Evolutionary conservation across 2,888 invertebrate species (phyloP), one percentile per base, ranked within the genome.

Genomic region (Caradrina clavipalpis): DNA sequence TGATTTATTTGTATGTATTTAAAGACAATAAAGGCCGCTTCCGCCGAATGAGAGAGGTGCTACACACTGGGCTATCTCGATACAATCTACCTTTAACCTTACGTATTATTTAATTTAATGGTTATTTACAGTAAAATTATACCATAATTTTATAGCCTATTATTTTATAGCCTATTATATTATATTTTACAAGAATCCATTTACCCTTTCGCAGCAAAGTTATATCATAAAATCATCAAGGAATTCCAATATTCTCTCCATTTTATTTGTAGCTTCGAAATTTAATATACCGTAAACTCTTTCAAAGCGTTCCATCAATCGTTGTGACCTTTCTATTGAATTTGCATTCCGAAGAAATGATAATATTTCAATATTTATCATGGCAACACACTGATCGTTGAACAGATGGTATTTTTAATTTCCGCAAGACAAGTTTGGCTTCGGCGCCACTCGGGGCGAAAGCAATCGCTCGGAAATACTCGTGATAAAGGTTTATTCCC

Each of bases 391-490:
- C 64, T 69, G 79, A 77, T 75, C 67, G 55, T 2, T 76, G 79
- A 72, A 60, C 84, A 79, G 81, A 82, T 81, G 82, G 79, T 77
- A 82, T 80, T 85, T 84, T 84, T 83, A 83, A 84, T 84, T 84
- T 84, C 83, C 79, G 80, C 73, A 69, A 51, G 64, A 69, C 58
- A 78, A 73, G 67, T 69, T 69, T 50, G 72, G 61, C 58, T 45
- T 62, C 69, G 60, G 53, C 61, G 65, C 26, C 54, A 68, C 65
- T 68, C 57, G 59, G 62, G 67, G 73, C 72, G 73, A 70, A 67
- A 63, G 73, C 86, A 82, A 86, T 87, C 84, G 79, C 66, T 75
- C 68, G 86, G 82, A 73, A 73, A 70, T 45, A 80, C 73, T 78
- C 67, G 81, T 80, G 70, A 76, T 76, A 80, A 83, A 71, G 78